Evolutionary conservation across 2,113 vertebrate genomes (phyloP).

Genomic region (Ammodytes marinus): DNA sequence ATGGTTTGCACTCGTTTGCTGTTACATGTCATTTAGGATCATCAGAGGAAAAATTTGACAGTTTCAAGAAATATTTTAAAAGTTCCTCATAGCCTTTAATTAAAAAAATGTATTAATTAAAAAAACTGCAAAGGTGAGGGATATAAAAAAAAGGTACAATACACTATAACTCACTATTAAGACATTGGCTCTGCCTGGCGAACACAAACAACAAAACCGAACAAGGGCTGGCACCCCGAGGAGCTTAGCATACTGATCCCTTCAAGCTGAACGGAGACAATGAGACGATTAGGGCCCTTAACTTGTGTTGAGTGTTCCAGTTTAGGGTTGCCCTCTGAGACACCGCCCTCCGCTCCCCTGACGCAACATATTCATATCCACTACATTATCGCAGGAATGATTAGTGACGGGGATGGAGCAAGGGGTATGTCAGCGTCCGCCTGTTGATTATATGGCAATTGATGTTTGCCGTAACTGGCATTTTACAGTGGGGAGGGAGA

Average conservation of each 20-base stretch:
- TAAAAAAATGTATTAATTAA: not conserved
- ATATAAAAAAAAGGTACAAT: conserved; percentile 14
- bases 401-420: conserved; percentile 34
- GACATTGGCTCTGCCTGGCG: conserved; percentile 3
- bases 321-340: conserved; percentile 51
- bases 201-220: conserved; percentile 44
- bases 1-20: no score
- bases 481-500: conserved; percentile 13
- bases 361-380: conserved; percentile 17
- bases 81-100: no score
- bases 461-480: conserved; percentile 32
- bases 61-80: no score
- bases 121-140: conserved; percentile 19
- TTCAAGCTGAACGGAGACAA: conserved; percentile 79
- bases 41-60: no score
- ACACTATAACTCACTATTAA: not conserved
- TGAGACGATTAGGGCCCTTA: conserved; percentile 73
- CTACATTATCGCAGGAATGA: conserved; percentile 38
- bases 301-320: conserved; percentile 69
- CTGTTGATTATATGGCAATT: conserved; percentile 40
- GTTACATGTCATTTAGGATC: no score
- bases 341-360: conserved; percentile 35
- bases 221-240: conserved; percentile 61
- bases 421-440: conserved; percentile 7
- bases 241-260: conserved; percentile 73